Evolutionary conservation across 2,888 invertebrate genomes (phyloP), one percentile per base, ranked within the genome.

Genomic region (Dryobotodes eremita): DNA sequence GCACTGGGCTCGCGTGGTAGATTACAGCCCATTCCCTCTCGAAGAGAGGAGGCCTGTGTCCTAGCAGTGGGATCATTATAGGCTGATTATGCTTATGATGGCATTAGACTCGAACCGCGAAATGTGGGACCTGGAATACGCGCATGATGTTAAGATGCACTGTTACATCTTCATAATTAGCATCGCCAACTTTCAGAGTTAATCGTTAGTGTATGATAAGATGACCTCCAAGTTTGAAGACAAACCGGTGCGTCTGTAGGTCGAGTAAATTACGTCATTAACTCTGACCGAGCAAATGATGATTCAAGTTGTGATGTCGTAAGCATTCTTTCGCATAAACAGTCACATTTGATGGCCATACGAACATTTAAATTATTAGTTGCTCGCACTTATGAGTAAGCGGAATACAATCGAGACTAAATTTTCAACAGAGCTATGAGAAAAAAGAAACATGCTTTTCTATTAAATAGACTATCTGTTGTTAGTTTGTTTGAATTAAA

Each of bases 251-350:
- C 83, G 88, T 92, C 92, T 94, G 92, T 94, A 94, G 94, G 94
- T 93, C 94, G 92, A 84, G 86, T 85, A 86, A 82, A 93, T 96
- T 95, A 94, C 96, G 95, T 96, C 96, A 96, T 93, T 88, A 89
- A 82, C 82, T 88, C 86, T 82, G 89, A 80, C 83, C 82, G 88
- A 87, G 90, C 86, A 88, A 79, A 83, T 77, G 92, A 93, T 95
- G 94, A 95, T 92, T 94, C 95, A 95, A 94, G 89, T 89, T 82
- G 82, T 90, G 90, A 87, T 91, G 91, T 88, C 90, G 92, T 90
- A 91, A 92, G 90, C 92, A 92, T 92, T 92, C 92, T 84, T 91
- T 90, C 78, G 87, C 87, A 86, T 90, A 90, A 80, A 89, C 86
- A 87, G 87, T 77, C 80, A 81, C 77, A 59, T 84, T 80, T 84